Evolutionary conservation across 1,140 invertebrate genomes (phyloP), one percentile per base, ranked within the genome.

Genomic region (Drosophila subpulchrella): DNA sequence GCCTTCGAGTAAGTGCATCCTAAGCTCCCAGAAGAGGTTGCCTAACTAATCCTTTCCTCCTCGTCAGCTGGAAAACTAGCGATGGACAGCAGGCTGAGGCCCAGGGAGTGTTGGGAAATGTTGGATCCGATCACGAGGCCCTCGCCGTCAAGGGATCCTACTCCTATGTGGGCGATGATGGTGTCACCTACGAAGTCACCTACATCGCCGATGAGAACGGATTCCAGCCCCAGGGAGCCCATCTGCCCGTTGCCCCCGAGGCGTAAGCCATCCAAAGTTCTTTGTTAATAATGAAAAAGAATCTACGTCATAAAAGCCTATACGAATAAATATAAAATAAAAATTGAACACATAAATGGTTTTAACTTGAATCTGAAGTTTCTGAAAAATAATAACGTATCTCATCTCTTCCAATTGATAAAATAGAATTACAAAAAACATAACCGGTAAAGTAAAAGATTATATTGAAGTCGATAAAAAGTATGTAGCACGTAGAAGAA

Each of bases 121-220:
- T 12, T 36, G 90, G 90, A 34, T 7, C 67, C 11, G 91, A 91
- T 0, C 6, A 91, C 1, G 91, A 92, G 38, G 56, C 93, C 3
- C 77, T 95, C 6, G 75, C 88, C 4, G 95, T 95, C 30, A 82
- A 90, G 1, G 95, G 95, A 3, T 93, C 93, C 65, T 95, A 83
- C 93, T 80, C 78, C 4, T 95, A 93, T 91, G 75, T 93, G 13
- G 95, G 77, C 13, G 92, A 94, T 24, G 95, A 96, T 74, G 96
- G 96, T 30, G 86, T 94, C 38, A 92, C 93, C 12, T 95, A 96
- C 83, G 90, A 92, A 44, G 93, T 97, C 44, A 94, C 92, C 12
- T 96, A 96, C 91, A 93, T 95, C 42, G 96, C 96, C 42, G 96
- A 97, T 91, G 95, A 96, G 92, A 96, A 96, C 88, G 96, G 96